Evolutionary conservation across 2,888 invertebrate species (phyloP).

Genomic region (Erebia epiphron): DNA sequence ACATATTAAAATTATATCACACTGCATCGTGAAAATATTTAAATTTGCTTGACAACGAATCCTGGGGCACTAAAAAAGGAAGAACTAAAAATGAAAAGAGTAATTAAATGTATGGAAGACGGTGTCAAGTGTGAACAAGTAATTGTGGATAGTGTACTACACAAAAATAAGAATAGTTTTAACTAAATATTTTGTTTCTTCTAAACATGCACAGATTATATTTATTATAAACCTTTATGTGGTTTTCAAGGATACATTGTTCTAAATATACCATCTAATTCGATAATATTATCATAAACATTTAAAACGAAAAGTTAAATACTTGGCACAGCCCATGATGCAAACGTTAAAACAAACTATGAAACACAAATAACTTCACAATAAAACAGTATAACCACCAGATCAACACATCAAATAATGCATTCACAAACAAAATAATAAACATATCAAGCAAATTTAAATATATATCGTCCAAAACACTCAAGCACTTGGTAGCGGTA

Average conservation of each 20-base stretch:
- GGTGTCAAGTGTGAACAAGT: slow-evolving; percentile 31
- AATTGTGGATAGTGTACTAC: slow-evolving; percentile 23
- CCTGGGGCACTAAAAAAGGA: slow-evolving; percentile 48
- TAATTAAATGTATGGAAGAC: slow-evolving; percentile 46
- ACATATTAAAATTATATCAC: slow-evolving; percentile 56
- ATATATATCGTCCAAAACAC: slow-evolving; percentile 74
- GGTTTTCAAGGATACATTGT: neutral
- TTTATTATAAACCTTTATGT: slow-evolving; percentile 1
- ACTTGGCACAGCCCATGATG: slow-evolving; percentile 30
- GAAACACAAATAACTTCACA: slow-evolving; percentile 30
- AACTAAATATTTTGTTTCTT: slow-evolving; percentile 27
- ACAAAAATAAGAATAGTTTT: slow-evolving; percentile 35
- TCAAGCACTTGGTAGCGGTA: slow-evolving; percentile 77
- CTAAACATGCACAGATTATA: slow-evolving; percentile 34
- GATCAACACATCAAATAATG: slow-evolving; percentile 50
- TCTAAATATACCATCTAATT: neutral
- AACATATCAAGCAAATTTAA: slow-evolving; percentile 80
- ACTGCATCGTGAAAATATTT: slow-evolving; percentile 68
- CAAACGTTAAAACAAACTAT: slow-evolving; percentile 28
- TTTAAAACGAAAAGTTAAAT: neutral
- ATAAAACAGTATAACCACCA: slow-evolving; percentile 58
- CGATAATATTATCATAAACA: neutral
- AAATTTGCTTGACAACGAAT: slow-evolving; percentile 76
- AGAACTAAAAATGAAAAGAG: slow-evolving; percentile 38
- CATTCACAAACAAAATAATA: slow-evolving; percentile 48